phyloP scores from a whole-genome alignment of 1,140 invertebrate genomes.

The Homalodisca vitripennis region DNA sequence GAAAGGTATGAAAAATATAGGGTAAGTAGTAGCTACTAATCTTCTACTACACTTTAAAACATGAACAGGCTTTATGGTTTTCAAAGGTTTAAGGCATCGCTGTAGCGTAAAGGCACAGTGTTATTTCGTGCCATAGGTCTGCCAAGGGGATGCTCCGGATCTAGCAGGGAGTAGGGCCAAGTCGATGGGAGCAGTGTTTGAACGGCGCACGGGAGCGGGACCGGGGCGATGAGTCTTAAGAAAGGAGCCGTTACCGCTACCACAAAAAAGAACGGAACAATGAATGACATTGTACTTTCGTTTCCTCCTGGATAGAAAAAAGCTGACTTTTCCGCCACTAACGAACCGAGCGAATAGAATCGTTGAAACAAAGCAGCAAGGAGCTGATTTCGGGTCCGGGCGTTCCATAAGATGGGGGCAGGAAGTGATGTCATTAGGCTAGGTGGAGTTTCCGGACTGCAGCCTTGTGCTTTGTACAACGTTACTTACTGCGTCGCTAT shows the following conservation, averaged over 20 bases:
- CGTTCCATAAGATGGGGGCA: slow-evolving; percentile 7
- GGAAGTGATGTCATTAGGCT: slow-evolving; percentile 15
- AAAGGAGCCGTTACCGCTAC: slow-evolving; percentile 7
- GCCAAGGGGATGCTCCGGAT: too few relatives aligned
- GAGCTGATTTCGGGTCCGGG: slow-evolving; percentile 7
- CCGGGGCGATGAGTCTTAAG: slow-evolving; percentile 2
- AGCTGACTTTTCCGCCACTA: slow-evolving; percentile 15
- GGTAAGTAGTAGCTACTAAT: too few relatives aligned
- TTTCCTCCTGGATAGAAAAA: background rate
- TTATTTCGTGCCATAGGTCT: too few relatives aligned
- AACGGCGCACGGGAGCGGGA: background rate
- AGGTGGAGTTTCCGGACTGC: slow-evolving; percentile 5
- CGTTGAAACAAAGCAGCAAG: slow-evolving; percentile 15
- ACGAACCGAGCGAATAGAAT: slow-evolving; percentile 17
- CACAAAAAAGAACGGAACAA: slow-evolving; percentile 15
- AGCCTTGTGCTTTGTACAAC: background rate
- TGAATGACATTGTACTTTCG: slow-evolving; percentile 19
- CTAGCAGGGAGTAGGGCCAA: too few relatives aligned
- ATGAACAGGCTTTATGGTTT: too few relatives aligned
- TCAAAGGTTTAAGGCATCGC: too few relatives aligned
- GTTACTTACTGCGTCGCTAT: slow-evolving; percentile 13
- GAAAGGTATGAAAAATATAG: too few relatives aligned
- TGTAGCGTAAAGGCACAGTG: too few relatives aligned
- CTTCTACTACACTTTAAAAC: too few relatives aligned
- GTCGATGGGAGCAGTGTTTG: too few relatives aligned